phyloP scores from a whole-genome alignment of 2,113 vertebrate species.

The Myrmophylax atrothorax region DNA sequence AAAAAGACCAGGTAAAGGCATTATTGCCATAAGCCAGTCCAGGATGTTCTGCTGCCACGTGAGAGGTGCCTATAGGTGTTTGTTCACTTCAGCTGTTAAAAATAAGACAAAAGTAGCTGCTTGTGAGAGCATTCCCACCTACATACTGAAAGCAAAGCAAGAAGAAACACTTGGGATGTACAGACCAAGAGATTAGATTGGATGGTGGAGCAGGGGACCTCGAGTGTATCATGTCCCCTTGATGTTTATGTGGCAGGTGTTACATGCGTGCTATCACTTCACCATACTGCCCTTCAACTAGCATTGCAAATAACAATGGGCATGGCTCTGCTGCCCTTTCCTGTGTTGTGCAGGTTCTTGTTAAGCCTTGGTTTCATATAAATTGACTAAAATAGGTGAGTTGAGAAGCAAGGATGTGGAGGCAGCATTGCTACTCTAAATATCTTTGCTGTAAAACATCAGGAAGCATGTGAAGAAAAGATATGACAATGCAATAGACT shows the following conservation, averaged over 20 bases:
- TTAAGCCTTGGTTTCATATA: not conserved
- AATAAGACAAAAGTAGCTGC: not conserved
- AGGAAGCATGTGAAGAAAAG: not conserved
- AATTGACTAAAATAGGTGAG: not conserved
- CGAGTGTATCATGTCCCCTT: accelerated
- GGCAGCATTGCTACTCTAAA: not conserved
- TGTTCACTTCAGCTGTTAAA: not conserved
- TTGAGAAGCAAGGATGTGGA: not conserved
- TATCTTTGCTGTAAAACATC: not conserved
- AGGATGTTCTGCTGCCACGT: not conserved
- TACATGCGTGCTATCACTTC: not conserved
- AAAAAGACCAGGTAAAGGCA: not conserved
- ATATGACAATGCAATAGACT: not conserved
- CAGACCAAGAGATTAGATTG: not conserved
- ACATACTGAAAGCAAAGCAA: not conserved
- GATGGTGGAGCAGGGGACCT: not conserved
- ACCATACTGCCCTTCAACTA: not conserved
- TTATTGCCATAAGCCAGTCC: not conserved
- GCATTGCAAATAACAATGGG: not conserved
- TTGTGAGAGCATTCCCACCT: not conserved
- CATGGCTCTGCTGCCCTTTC: not conserved
- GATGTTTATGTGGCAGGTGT: not conserved
- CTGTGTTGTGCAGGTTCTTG: not conserved
- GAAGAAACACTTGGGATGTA: not conserved
- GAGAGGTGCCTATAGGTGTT: not conserved